Evolutionary conservation across 2,888 invertebrate genomes (phyloP).

Genomic region (Corbicula japonica): DNA sequence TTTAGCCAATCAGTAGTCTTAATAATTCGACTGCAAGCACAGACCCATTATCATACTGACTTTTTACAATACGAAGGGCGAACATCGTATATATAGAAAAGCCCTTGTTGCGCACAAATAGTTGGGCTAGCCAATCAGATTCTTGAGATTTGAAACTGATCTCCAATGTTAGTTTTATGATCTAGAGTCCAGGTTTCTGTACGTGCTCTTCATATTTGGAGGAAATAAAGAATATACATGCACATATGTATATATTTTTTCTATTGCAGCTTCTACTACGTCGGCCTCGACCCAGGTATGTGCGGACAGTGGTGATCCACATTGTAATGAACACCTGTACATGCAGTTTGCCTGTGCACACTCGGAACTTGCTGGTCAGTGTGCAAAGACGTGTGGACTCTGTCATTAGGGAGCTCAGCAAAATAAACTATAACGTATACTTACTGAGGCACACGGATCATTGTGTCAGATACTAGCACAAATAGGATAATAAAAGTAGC

Average conservation of each 20-base stretch:
- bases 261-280: slow-evolving; percentile 13
- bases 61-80: too few species aligned
- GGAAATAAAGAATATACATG: background rate
- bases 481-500: too few species aligned
- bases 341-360: slow-evolving; percentile 33
- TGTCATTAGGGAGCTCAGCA: too few species aligned
- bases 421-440: too few species aligned
- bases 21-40: too few species aligned
- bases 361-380: slow-evolving; percentile 30
- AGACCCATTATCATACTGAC: too few species aligned
- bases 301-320: slow-evolving; percentile 29
- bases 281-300: background rate
- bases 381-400: slow-evolving; percentile 31
- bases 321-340: slow-evolving; percentile 31
- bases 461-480: too few species aligned
- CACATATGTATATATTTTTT: background rate
- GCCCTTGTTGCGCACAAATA: too few species aligned
- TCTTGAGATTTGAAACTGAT: background rate
- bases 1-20: too few species aligned
- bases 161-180: background rate
- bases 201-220: background rate
- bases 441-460: too few species aligned
- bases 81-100: too few species aligned
- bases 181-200: background rate
- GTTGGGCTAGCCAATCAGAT: too few species aligned